phyloP scores from a whole-genome alignment of 2,888 invertebrate genomes.

The Merodon equestris region DNA sequence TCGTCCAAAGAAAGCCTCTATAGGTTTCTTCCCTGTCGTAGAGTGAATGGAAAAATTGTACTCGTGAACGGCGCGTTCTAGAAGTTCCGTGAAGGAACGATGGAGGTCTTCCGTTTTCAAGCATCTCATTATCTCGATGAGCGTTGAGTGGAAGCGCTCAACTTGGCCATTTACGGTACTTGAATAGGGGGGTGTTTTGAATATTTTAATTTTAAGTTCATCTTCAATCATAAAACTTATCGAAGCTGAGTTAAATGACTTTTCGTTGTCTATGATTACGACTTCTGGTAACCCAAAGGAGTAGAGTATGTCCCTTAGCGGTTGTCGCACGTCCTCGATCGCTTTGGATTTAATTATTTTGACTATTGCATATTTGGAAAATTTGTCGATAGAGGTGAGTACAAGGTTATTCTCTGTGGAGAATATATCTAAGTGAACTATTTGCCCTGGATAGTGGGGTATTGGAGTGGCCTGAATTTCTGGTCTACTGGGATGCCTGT shows the following conservation, averaged over 20 bases:
- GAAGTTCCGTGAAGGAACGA: too few relatives aligned
- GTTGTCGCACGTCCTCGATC: constrained; percentile 15
- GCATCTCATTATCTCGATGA: too few relatives aligned
- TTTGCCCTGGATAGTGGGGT: constrained; percentile 52
- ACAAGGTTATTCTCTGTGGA: constrained; percentile 38
- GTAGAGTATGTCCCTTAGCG: constrained; percentile 20
- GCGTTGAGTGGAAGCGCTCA: too few relatives aligned
- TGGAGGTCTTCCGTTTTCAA: too few relatives aligned
- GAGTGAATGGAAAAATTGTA: too few relatives aligned
- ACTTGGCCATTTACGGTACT: too few relatives aligned
- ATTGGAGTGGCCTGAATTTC: constrained; percentile 48
- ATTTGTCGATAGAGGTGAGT: constrained; percentile 48
- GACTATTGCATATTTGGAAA: constrained; percentile 28
- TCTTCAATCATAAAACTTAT: too few relatives aligned
- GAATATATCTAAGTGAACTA: constrained; percentile 47
- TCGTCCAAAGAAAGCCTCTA: too few relatives aligned
- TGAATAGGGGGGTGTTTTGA: too few relatives aligned
- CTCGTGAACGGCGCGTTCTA: too few relatives aligned
- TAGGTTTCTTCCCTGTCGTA: too few relatives aligned
- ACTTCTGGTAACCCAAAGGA: constrained; percentile 23
- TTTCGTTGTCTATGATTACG: constrained; percentile 39
- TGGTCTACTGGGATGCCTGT: constrained; percentile 41
- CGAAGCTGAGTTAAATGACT: constrained; percentile 33
- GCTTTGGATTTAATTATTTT: constrained; percentile 21
- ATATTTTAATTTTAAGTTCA: too few relatives aligned